These are phyloP conservation scores for Drosophila ogumai DNA, from an alignment of 1,140 invertebrate genomes.

Conservation along the genomic window DNA sequence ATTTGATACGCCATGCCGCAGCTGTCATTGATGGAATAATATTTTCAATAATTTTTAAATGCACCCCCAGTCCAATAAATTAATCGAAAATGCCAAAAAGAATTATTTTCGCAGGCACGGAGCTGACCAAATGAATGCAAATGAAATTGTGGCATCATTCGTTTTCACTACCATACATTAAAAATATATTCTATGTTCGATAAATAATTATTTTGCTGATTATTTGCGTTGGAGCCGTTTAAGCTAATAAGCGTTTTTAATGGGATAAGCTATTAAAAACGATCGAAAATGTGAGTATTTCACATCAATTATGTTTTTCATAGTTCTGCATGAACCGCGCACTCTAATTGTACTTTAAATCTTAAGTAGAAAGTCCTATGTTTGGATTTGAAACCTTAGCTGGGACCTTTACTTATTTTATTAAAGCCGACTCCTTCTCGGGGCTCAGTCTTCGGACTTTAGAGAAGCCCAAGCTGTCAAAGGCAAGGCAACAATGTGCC, in stretches of 20 bases:
- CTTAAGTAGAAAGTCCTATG: too few species aligned
- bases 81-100: slow-evolving; percentile 41
- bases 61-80: slow-evolving; percentile 44
- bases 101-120: slow-evolving; percentile 2
- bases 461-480: slow-evolving; percentile 29
- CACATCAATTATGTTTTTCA: neutral
- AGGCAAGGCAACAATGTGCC: slow-evolving; percentile 38
- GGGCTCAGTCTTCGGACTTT: slow-evolving; percentile 1
- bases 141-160: slow-evolving; percentile 43
- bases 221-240: neutral
- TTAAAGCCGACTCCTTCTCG: slow-evolving; percentile 46
- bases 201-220: slow-evolving; percentile 17
- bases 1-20: slow-evolving; percentile 62
- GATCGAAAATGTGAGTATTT: neutral
- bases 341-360: neutral
- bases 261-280: slow-evolving; percentile 4
- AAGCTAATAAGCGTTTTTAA: slow-evolving; percentile 11
- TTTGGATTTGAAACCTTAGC: neutral
- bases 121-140: slow-evolving; percentile 32
- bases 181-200: slow-evolving; percentile 25
- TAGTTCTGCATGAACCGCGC: neutral
- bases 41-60: slow-evolving; percentile 77
- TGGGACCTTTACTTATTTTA: slow-evolving; percentile 60
- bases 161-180: slow-evolving; percentile 26
- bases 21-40: slow-evolving; percentile 76